Evolutionary conservation across 2,888 invertebrate species (phyloP), one percentile per base, ranked within the genome.

Genomic region (Drosophila rubida): DNA sequence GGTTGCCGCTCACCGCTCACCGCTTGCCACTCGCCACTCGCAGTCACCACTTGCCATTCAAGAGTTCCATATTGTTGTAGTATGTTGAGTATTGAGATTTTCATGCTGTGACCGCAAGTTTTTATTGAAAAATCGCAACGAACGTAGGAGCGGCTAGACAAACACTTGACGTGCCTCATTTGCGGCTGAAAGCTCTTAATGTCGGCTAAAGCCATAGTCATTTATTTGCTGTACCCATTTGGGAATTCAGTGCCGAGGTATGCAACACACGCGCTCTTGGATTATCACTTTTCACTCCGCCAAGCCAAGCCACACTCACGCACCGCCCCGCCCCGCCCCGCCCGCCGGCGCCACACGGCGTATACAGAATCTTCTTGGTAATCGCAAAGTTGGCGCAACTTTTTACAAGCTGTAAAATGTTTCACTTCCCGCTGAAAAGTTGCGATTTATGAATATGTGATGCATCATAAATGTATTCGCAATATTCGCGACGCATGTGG

Each of bases 141-240:
- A 22, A 8, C 42, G 67, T 19, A 46, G 49, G 42, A 22, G 7
- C 42, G 67, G 57, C 77, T 71, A 71, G 76, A 75, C 76, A 63
- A 61, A 61, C 61, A 75, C 61, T 78, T 77, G 57, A 77, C 55
- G 59, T 72, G 73, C 22, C 77, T 63, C 67, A 77, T 77, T 75
- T 75, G 48, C 37, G 32, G 58, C 44, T 42, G 37, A 76, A 62
- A 67, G 73, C 30, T 53, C 62, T 41, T 62, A 76, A 74, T 65
- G 41, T 55, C 0, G 55, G 16, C 63, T 27, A 51, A 45, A 44
- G 22, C 45, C 51, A 62, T 6, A 57, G 41, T 41, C 49, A 77
- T 75, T 77, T 71, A 72, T 62, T 59, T 70, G 45, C 44, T 8
- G 11, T 35, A 2, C 5, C 32, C 13, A 35, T n/a, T 35, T 35